Base-by-base conservation (phyloP, 2,797 vertebrate genomes). In the Parauchenoglanis punctatus region DNA sequence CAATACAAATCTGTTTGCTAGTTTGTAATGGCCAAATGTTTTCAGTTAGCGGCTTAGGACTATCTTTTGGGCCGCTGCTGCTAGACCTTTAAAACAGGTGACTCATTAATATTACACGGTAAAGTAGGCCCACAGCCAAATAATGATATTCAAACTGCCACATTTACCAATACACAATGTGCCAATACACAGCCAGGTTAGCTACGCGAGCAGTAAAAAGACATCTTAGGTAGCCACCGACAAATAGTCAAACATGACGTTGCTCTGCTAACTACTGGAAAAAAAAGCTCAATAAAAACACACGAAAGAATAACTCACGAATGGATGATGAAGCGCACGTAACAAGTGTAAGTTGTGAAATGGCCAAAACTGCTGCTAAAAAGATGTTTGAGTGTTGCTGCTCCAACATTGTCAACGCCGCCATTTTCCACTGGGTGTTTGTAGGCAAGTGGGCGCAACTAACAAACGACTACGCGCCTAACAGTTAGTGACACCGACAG, bases 351-450 rank as follows among this genome's bases (percentile, higher is more conserved):
- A 95, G 52, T 6, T 90, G 91, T 4, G 94, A 61, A 31, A 91
- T 40, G 87, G 94, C 4, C 61, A 94, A 8, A 40, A 92, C 23
- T 23, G 54, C 92, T 81, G 94, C 52, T 63, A 87, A 76, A 52
- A 92, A 5, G 5, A 49, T 83, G 54, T 77, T 68, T 3, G 56
- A 81, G 40, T 87, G 70, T 89, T 86, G 89, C 72, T 83, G 89
- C 7, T 28, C 81, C 87, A 88, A 93, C 90, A 54, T 92, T 35
- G 91, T 76, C 61, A 44, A 61, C 12, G 88, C 59, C 92, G 95
- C 95, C 95, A 96, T 96, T 92, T 96, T 95, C 90, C 17, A 90
- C 78, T 25, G 85, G 88, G 72, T 85, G 40, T 54, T 86, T 44
- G 56, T 81, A 7, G 88, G 89, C 77, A 92, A 70, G 83, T 68